These are phyloP conservation scores for Phrynocephalus forsythii DNA, from an alignment of 2,797 vertebrate species.

Conservation along the genomic window DNA sequence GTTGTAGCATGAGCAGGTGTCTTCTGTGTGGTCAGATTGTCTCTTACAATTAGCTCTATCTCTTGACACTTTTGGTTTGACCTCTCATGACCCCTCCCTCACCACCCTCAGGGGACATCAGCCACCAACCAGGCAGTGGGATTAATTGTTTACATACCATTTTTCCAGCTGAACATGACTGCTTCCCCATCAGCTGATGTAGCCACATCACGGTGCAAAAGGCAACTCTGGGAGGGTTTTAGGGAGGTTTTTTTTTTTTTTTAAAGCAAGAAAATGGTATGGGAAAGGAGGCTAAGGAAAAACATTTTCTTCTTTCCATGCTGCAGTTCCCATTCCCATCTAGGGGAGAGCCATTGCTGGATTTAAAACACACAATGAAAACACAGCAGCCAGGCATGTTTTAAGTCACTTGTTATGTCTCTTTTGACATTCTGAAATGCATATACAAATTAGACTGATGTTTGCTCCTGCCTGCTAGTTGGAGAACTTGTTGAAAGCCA, in stretches of 20 bases:
- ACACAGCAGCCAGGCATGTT: not conserved
- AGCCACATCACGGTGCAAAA: not conserved
- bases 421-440: not conserved
- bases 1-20: not conserved
- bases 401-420: not conserved
- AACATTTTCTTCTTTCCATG: not conserved
- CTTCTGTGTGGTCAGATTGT: not conserved
- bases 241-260: too few species aligned
- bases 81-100: not conserved
- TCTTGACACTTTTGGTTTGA: not conserved
- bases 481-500: not conserved
- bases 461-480: not conserved
- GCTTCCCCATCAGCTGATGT: too few species aligned
- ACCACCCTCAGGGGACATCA: not conserved
- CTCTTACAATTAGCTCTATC: not conserved
- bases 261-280: too few species aligned
- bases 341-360: not conserved
- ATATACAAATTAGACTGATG: not conserved
- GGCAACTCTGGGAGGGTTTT: not conserved
- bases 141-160: too few species aligned
- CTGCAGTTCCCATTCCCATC: not conserved
- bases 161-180: too few species aligned
- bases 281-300: not conserved
- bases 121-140: too few species aligned
- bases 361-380: not conserved